Percentiles rank a stretch among this genome's conserved stretches.
Conservation (phyloP, 2,888 invertebrate species). For the Stenurella melanura region DNA sequence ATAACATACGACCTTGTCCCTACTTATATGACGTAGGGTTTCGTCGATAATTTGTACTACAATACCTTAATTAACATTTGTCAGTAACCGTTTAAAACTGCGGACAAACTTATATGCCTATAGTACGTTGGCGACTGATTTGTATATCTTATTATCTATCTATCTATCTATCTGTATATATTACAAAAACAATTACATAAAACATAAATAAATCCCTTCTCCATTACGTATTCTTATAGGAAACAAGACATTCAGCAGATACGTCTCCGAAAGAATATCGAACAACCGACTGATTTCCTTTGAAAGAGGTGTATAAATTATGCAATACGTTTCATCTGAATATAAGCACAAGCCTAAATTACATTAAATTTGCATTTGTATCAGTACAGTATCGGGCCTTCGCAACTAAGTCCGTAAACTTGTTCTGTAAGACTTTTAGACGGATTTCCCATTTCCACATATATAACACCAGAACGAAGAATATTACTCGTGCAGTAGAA, state of each 20-base stretch:
- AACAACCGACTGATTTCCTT: not conserved
- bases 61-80: too few relatives aligned
- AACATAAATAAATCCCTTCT: not conserved
- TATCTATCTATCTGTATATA: too few relatives aligned
- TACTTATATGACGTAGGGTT: too few relatives aligned
- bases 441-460: not conserved
- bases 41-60: too few relatives aligned
- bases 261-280: not conserved
- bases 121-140: too few relatives aligned
- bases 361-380: conserved; percentile 7
- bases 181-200: not conserved
- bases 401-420: not conserved
- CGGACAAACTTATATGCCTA: too few relatives aligned
- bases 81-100: too few relatives aligned
- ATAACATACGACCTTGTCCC: too few relatives aligned
- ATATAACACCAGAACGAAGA: not conserved
- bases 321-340: conserved; percentile 1
- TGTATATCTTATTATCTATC: too few relatives aligned
- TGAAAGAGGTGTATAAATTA: conserved; percentile 2
- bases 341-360: not conserved
- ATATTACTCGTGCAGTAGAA: too few relatives aligned
- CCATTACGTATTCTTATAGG: not conserved
- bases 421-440: not conserved
- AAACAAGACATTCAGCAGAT: not conserved
- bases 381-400: not conserved